phyloP scores from a whole-genome alignment of 2,888 invertebrate species.

The Apotomis capreana region DNA sequence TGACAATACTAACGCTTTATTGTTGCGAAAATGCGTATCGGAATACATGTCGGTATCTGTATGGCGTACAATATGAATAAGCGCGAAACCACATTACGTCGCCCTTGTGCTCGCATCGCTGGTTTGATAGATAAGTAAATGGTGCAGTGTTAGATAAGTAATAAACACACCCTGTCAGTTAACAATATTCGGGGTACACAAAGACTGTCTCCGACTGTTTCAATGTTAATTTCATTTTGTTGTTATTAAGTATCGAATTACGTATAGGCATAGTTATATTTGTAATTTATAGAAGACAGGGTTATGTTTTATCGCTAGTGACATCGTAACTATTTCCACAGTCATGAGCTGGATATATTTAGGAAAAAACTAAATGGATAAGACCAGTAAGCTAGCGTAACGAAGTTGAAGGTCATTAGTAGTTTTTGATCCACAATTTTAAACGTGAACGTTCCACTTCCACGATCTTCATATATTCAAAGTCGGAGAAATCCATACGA shows the following conservation, averaged over 20 bases:
- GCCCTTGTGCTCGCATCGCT: conserved; percentile 73
- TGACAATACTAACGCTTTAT: conserved; percentile 72
- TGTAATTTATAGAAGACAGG: too few species aligned
- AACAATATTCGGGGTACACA: conserved; percentile 58
- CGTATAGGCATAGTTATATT: too few species aligned
- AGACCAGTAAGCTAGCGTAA: too few species aligned
- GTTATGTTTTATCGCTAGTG: conserved; percentile 12
- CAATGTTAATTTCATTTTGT: background rate
- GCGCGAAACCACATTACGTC: conserved; percentile 66
- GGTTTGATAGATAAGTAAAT: conserved; percentile 72
- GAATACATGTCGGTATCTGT: conserved; percentile 64
- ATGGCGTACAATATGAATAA: conserved; percentile 57
- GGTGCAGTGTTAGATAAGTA: conserved; percentile 69
- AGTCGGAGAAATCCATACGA: too few species aligned
- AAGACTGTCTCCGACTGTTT: background rate
- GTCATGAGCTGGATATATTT: too few species aligned
- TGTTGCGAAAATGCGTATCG: conserved; percentile 69
- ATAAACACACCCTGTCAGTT: conserved; percentile 76
- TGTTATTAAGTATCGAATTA: background rate
- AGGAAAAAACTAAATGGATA: too few species aligned
- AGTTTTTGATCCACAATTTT: too few species aligned
- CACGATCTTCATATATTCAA: too few species aligned
- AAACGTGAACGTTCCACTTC: too few species aligned
- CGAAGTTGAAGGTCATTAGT: too few species aligned
- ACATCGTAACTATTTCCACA: background rate